Percentiles rank a stretch among this genome's conserved stretches.
Evolutionary conservation across 2,888 invertebrate species (phyloP).

Genomic region (Lycocerus yunnanus): DNA sequence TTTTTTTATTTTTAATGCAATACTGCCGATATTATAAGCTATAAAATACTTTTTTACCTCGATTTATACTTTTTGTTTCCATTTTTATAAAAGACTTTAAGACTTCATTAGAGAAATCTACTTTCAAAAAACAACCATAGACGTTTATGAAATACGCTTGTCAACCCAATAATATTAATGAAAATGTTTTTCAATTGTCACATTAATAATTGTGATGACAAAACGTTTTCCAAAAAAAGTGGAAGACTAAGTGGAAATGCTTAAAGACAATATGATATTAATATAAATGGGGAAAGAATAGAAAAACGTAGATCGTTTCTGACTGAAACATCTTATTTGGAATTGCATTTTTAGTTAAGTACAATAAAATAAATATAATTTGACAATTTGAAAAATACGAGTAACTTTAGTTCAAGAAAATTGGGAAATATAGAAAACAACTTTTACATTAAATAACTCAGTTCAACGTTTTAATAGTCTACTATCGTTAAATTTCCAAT

Average conservation of each 20-base stretch:
- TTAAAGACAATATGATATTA: slow-evolving; percentile 2
- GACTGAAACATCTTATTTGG: neutral
- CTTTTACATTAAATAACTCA: too few species aligned
- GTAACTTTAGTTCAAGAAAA: too few species aligned
- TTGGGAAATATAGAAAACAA: too few species aligned
- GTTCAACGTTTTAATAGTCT: too few species aligned
- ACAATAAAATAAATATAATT: neutral
- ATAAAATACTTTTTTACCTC: slow-evolving; percentile 9
- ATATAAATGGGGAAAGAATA: neutral
- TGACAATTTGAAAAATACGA: too few species aligned
- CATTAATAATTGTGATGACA: neutral
- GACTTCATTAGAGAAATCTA: neutral
- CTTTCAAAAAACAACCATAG: neutral
- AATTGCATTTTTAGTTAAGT: neutral
- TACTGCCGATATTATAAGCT: slow-evolving; percentile 31
- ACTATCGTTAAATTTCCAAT: too few species aligned
- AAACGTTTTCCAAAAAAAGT: neutral
- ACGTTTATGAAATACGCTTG: neutral
- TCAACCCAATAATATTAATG: slow-evolving; percentile 1
- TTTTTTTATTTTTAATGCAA: slow-evolving; percentile 41
- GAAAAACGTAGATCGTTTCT: neutral
- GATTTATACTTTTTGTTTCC: neutral
- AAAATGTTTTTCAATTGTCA: neutral
- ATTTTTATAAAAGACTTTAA: neutral
- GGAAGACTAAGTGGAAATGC: neutral